Evolutionary conservation across 2,888 invertebrate species (phyloP).

Genomic region (Didymodactylos carnosus): DNA sequence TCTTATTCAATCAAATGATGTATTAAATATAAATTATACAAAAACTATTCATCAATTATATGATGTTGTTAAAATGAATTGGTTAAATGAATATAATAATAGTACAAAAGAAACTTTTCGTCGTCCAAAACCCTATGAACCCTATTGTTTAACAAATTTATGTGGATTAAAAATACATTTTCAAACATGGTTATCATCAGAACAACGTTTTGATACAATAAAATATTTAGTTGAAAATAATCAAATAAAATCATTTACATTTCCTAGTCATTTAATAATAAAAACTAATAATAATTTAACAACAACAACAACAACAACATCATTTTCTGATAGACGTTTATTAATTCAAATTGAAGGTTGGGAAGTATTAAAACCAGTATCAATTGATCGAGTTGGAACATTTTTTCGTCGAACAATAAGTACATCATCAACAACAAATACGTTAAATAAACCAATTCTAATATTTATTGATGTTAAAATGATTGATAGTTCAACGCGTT

Average conservation of each 20-base stretch:
- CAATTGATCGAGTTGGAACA: conserved; percentile 80
- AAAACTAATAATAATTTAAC: not conserved
- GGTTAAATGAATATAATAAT: not conserved
- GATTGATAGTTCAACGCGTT: not conserved
- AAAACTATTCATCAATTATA: not conserved
- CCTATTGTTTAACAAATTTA: conserved; percentile 2
- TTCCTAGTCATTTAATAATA: not conserved
- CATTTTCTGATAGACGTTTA: conserved; percentile 37
- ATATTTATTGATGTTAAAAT: not conserved
- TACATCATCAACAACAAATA: not conserved
- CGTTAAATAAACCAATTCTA: not conserved
- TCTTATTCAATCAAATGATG: not conserved
- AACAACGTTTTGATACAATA: not conserved
- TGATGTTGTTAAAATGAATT: not conserved
- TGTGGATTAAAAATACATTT: conserved; percentile 1
- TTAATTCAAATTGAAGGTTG: conserved; percentile 58
- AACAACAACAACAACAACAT: not conserved
- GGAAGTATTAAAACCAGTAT: conserved; percentile 63
- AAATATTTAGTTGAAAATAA: not conserved
- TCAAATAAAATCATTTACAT: not conserved
- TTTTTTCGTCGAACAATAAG: conserved; percentile 45
- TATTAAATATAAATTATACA: not conserved
- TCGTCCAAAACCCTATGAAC: conserved; percentile 6
- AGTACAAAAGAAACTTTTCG: not conserved
- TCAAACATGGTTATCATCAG: not conserved